Base-by-base conservation (phyloP, 1,140 invertebrate genomes). In the Ganaspis sp. region DNA sequence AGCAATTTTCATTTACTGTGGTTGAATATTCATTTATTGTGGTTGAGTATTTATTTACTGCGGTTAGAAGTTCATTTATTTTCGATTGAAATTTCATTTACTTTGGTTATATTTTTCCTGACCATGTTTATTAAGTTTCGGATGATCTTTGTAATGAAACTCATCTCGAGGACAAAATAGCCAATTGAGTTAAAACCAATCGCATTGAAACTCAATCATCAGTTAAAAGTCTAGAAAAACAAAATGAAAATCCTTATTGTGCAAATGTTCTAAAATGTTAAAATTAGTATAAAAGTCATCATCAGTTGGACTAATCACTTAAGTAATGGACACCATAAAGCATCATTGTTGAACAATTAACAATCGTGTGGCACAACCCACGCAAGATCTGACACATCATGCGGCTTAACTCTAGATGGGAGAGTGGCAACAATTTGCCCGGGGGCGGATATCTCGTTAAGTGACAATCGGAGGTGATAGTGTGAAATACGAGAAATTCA, bases 321-420 rank as follows among this genome's bases (percentile, higher is more conserved):
- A 84, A 84, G 73, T 83, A 64, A 81, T 84, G 81, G 80, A 77
- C 77, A 85, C 87, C 87, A 80, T 90, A 90, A 91, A 91, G 84
- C 83, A 91, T 88, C 81, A 87, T 87, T 83, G 85, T 81, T 82
- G 85, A 86, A 88, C 86, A 89, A 89, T 90, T 90, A 89, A 88
- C 86, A 86, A 85, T 87, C 80, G 85, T 83, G 83, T 84, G 74
- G 79, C 77, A 42, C 82, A 78, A 79, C 87, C 83, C 83, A 88
- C 87, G 85, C 82, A 77, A 72, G 58, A 69, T 53, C 69, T 58
- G 72, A 70, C 37, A 49, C 77, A 73, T 70, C 71, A 69, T 70
- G 74, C 73, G 77, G 72, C 73, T 53, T 77, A 77, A 78, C 75
- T 76, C 80, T 81, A 74, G 76, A 81, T 79, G 72, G 76, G 81